Percentiles rank a stretch among this genome's conserved stretches.
These are phyloP conservation scores for Schizothorax lantsangensis DNA, from an alignment of 2,797 vertebrate genomes.

Conservation along the genomic window DNA sequence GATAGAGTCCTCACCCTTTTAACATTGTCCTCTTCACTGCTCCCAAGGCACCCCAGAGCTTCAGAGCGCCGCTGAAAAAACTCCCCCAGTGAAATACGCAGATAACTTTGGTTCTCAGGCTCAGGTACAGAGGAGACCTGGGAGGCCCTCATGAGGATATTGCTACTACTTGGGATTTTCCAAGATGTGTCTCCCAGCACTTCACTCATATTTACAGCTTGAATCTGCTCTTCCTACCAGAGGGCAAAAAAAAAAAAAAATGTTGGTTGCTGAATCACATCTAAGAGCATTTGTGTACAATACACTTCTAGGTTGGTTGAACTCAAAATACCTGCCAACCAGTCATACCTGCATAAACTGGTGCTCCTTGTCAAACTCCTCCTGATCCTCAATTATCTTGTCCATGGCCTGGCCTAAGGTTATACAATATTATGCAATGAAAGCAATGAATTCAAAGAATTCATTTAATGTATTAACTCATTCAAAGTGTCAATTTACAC, in stretches of 20 bases:
- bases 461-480: neutral
- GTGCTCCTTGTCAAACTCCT: conserved; percentile 92
- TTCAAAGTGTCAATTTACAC: neutral
- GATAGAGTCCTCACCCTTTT: conserved; percentile 86
- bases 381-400: conserved; percentile 89
- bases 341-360: conserved; percentile 88
- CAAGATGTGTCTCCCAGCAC: conserved; percentile 84
- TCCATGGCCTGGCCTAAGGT: conserved; percentile 85
- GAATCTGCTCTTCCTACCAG: conserved; percentile 85
- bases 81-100: conserved; percentile 90
- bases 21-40: conserved; percentile 71
- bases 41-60: conserved; percentile 92
- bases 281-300: neutral
- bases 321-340: neutral
- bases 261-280: neutral
- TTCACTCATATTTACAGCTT: conserved; percentile 69
- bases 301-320: neutral
- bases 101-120: conserved; percentile 85
- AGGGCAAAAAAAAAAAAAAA: neutral
- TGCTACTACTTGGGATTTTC: conserved; percentile 78
- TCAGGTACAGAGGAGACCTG: conserved; percentile 79
- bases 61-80: conserved; percentile 95
- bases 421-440: neutral
- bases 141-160: conserved; percentile 81
- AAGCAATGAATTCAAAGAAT: too few species aligned